Evolutionary conservation across 2,113 vertebrate genomes (phyloP).

Genomic region (Perca schrenkii): DNA sequence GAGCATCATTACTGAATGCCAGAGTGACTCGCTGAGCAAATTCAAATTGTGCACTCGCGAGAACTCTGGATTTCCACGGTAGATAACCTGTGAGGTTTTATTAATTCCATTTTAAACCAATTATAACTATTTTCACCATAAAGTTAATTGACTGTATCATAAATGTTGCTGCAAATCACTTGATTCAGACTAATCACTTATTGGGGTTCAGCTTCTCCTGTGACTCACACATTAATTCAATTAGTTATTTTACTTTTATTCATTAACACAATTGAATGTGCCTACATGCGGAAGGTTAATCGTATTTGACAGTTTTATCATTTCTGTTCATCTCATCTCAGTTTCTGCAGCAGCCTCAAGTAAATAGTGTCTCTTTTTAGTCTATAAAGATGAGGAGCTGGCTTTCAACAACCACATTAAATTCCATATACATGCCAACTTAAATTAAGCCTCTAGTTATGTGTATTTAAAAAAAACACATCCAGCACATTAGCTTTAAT

Average conservation of each 20-base stretch:
- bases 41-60: too few relatives aligned
- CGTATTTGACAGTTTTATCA: slow-evolving; percentile 32
- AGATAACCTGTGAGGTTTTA: background rate
- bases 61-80: too few relatives aligned
- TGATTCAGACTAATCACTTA: background rate
- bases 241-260: slow-evolving; percentile 36
- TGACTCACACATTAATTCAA: slow-evolving; percentile 37
- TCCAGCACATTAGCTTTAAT: slow-evolving; percentile 54
- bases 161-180: background rate
- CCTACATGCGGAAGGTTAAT: slow-evolving; percentile 28
- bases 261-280: slow-evolving; percentile 49
- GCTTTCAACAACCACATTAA: slow-evolving; percentile 47
- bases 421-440: slow-evolving; percentile 43
- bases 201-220: background rate
- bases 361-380: slow-evolving; percentile 9
- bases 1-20: too few relatives aligned
- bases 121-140: background rate
- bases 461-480: slow-evolving; percentile 29
- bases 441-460: slow-evolving; percentile 55
- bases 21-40: too few relatives aligned
- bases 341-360: slow-evolving; percentile 24
- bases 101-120: background rate
- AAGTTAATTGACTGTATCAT: background rate
- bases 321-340: slow-evolving; percentile 12
- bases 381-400: slow-evolving; percentile 29